Base-by-base conservation (phyloP, 2,797 vertebrate genomes). In the Halcyon chelicuti region DNA sequence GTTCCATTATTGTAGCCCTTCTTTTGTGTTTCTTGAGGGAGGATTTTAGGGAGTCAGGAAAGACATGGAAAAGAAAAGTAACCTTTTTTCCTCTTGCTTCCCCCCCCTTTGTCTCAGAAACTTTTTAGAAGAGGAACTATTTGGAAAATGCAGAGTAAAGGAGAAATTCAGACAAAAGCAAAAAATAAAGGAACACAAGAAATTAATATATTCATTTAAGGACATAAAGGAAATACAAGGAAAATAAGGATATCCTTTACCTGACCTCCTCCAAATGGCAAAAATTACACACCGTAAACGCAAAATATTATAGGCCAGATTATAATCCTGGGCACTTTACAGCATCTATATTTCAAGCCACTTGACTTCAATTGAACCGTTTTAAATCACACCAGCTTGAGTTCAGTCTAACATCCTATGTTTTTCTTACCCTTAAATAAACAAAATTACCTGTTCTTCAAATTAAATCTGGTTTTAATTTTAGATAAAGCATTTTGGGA, bases 381-480 rank as follows among this genome's bases (percentile, higher is more conserved):
- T 83, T 79, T 96, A 63, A 95, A 94, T 95, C 88, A 89, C 79
- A 93, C 74, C 74, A 77, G 82, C 75, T 88, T 96, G 78, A 91
- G 77, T 67, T 65, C 83, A 86, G 42, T n/a, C 77, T 92, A 79
- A 76, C 11, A 23, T 77, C 77, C 33, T 71, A 39, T 90, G 77
- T 84, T 93, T 96, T 90, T 49, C 37, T 79, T 92, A 70, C 47
- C 60, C 46, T 97, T 94, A 94, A 89, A 92, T 57, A 96, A 97
- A 94, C 83, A 96, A 91, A 92, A 95, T 96, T 95, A 97, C 94
- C 96, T 97, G 93, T 88, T 92, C 73, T 94, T 88, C 65, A 94
- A 78, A 92, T 97, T 88, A 93, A 96, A 94, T 92, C 95, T 97
- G 97, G 4, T 96, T 95, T 94, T 96, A 96, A 97, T 97, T 94